Evolutionary conservation across 1,140 invertebrate genomes (phyloP), one percentile per base, ranked within the genome.

Genomic region (Diprion similis): DNA sequence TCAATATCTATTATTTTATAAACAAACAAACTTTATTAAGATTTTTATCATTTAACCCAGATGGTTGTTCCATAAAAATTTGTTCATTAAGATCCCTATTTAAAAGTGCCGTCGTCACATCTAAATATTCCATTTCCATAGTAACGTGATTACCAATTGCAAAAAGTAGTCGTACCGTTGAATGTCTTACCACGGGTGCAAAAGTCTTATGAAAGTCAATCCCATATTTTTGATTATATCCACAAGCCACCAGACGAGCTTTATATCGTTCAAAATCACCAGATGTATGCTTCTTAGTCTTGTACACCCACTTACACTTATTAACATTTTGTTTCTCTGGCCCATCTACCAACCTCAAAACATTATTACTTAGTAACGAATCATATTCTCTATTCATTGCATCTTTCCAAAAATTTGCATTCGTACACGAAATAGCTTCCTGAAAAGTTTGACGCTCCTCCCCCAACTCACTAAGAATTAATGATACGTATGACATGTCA

Each of bases 11-110:
- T n/a, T n/a, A n/a, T n/a, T n/a, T n/a, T n/a, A n/a, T n/a, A n/a
- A n/a, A n/a, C n/a, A 64, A 37, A 59, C 71, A 76, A 8, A 75
- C 70, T 10, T 59, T 64, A 6, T n/a, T 8, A 15, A 37, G 3
- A 13, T n/a, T n/a, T n/a, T n/a, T n/a, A n/a, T n/a, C n/a, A n/a
- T n/a, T n/a, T n/a, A n/a, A n/a, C 51, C 51, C n/a, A 13, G 1
- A 3, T 6, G 84, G 83, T 69, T 79, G 79, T 70, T 79, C 73
- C 84, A 88, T 87, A 68, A 84, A 87, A 7, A 88, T 81, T 10
- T 86, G 80, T 75, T 81, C 81, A 17, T 84, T 68, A 8, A 85
- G 11, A 17, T 72, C 67, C 7, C 79, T 78, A 66, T 84, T 73
- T 1, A 85, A 71, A 74, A 80, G 85, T 8, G 82, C 82, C 10